Base-by-base conservation (phyloP, 2,888 invertebrate genomes). In the Oligia latruncula region DNA sequence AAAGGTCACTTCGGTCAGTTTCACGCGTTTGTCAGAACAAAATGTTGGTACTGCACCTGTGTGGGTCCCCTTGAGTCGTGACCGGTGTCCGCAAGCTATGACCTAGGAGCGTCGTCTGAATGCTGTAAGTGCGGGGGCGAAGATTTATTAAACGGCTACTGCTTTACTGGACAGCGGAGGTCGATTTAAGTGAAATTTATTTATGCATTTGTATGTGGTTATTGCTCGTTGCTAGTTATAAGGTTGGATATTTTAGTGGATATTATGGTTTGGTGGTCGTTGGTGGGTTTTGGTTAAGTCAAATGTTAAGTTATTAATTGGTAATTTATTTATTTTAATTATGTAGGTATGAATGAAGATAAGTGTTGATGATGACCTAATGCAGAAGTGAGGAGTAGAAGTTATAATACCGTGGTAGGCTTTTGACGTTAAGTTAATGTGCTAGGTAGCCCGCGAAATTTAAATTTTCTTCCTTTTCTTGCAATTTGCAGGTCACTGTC, bases 101-200 rank as follows among this genome's bases (percentile, higher is more conserved):
- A 88, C 90, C 86, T 89, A 90, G 88, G 86, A 82, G 67, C 85
- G 82, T 85, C 85, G 87, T 72, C 84, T 74, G 78, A 80, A 80
- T 70, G 70, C 68, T 73, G 74, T 77, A 72, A 29, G n/a, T 85
- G 89, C 93, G 95, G 93, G 93, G 95, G 95, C 94, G 95, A 90
- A 93, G 95, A 95, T 95, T 95, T 95, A 95, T 95, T 89, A 91
- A 93, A 93, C 90, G 88, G 93, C 95, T 94, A 93, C 95, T 92
- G 95, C 93, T 91, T 93, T 92, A 91, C 90, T 90, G 88, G 86
- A 85, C 83, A 81, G 84, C 84, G 84, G 88, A 90, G 87, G 89
- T 89, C 90, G 89, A 88, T 89, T 89, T 90, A 90, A 90, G 84
- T 90, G 90, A 90, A 93, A 94, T 93, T 93, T 94, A 94, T 94